Evolutionary conservation across 2,113 vertebrate species (phyloP), one percentile per base, ranked within the genome.

Genomic region (Tympanuchus pallidicinctus): DNA sequence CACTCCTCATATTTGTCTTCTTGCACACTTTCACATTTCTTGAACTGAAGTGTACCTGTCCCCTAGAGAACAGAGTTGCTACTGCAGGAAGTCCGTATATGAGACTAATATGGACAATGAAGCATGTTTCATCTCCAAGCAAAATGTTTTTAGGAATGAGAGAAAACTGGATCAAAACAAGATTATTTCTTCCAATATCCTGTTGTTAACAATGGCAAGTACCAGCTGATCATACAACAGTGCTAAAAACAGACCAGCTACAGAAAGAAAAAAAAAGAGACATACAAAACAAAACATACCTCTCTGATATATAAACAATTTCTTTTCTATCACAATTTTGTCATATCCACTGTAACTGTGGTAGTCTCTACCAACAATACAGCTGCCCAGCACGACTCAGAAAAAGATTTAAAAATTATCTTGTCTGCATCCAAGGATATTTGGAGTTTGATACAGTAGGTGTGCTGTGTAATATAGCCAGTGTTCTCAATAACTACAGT

Each of bases 361-460:
- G 34, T 74, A 76, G 75, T 54, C 57, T 83, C 36, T 52, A 81
- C 20, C 65, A 61, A 27, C n/a, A 43, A 28, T 74, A 16, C 15
- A 86, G 38, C 34, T 78, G 56, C 71, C 76, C 65, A 67, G 43
- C 47, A 57, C 10, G 57, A 86, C 79, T 72, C 75, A 78, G 47
- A 48, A 72, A 91, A 90, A 74, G 52, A 91, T 91, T 64, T 11
- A 48, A 82, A 95, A 70, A 91, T 86, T 88, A 77, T 64, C 79
- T 92, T 87, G 42, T 64, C 82, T 77, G 47, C 64, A 82, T 83
- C 34, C 72, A 74, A 78, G 38, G 64, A 36, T 80, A 30, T 13
- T 25, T 74, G 75, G 42, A 70, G 61, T 82, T 92, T 92, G 91
- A 91, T 92, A 13, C 74, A 71, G 92, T 91, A 81, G 69, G 65